Evolutionary conservation across 1,140 invertebrate genomes (phyloP).

Genomic region (Bilobella aurantiaca): DNA sequence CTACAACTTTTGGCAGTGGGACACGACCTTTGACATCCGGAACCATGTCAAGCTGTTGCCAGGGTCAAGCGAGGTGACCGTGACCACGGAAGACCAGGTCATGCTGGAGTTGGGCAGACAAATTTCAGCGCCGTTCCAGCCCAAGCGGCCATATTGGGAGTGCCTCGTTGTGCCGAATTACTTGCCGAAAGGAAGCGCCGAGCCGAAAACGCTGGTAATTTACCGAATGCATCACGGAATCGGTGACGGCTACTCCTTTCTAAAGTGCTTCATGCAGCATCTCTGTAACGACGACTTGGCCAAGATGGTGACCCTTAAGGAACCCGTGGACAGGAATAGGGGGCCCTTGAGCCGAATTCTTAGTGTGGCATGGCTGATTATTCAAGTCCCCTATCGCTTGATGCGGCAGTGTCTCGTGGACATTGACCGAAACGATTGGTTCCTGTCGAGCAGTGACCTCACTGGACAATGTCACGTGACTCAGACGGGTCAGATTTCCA

Average conservation of each 20-base stretch:
- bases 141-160: constrained; percentile 12
- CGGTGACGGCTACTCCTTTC: constrained; percentile 26
- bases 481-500: constrained; percentile 17
- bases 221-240: constrained; percentile 26
- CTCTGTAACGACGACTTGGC: constrained; percentile 25
- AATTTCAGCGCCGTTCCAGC: background rate
- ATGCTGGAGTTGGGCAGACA: background rate
- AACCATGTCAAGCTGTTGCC: constrained; percentile 9
- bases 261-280: constrained; percentile 23
- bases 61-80: background rate
- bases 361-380: background rate
- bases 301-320: constrained; percentile 4
- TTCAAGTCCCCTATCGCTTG: constrained; percentile 14
- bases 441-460: constrained; percentile 17
- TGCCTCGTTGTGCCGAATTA: background rate
- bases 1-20: constrained; percentile 19
- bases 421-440: constrained; percentile 19
- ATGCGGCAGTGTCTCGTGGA: constrained; percentile 17
- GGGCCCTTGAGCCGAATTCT: background rate
- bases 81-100: background rate
- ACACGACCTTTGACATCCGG: constrained; percentile 10
- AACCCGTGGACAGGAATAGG: background rate
- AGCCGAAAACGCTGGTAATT: background rate
- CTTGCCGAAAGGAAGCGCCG: background rate
- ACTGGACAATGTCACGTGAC: constrained; percentile 15